phyloP scores from a whole-genome alignment of 1,140 invertebrate species.

The Coenobita brevimanus region DNA sequence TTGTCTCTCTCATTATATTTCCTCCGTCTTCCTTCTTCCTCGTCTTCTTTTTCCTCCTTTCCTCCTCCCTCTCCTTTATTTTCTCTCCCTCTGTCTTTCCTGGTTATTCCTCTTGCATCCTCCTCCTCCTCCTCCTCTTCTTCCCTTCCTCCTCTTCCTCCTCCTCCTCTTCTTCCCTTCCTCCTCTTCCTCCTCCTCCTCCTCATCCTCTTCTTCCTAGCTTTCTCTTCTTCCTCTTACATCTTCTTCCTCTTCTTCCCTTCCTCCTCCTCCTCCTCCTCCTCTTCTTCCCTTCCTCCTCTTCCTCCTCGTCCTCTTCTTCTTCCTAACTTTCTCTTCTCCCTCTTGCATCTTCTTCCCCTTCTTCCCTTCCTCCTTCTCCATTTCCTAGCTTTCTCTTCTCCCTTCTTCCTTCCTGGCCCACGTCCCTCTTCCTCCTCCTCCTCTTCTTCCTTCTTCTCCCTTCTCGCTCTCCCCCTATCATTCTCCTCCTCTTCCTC shows the following conservation, averaged over 20 bases:
- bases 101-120: not conserved
- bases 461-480: constrained; percentile 5
- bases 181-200: too few species aligned
- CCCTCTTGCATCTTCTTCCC: too few species aligned
- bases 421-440: not conserved
- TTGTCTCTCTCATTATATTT: too few species aligned
- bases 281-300: not conserved
- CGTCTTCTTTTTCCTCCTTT: too few species aligned
- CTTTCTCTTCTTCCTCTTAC: too few species aligned
- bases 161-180: too few species aligned
- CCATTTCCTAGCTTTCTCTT: not conserved
- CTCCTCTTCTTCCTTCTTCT: not conserved
- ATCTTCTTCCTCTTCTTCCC: not conserved
- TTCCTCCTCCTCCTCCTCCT: too few species aligned
- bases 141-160: not conserved
- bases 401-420: not conserved
- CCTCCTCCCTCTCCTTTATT: not conserved
- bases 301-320: too few species aligned
- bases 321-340: too few species aligned
- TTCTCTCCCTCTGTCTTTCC: not conserved
- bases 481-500: not conserved
- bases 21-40: too few species aligned
- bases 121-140: not conserved
- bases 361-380: not conserved
- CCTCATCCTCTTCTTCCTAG: not conserved